These are phyloP conservation scores for Synchiropus splendidus DNA, from an alignment of 2,113 vertebrate species.

Conservation along the genomic window DNA sequence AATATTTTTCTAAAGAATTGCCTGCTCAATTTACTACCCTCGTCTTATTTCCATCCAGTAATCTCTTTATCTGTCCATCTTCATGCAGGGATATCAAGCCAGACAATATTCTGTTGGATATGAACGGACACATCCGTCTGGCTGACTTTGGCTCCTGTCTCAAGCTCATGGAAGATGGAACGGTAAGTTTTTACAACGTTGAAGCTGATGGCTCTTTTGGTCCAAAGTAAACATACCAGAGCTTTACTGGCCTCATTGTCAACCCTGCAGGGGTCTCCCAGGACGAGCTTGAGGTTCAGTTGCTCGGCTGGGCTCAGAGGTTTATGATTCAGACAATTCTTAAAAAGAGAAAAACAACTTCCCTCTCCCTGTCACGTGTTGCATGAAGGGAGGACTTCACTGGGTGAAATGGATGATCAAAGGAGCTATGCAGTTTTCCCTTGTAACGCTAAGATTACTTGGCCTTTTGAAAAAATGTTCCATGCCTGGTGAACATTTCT, in stretches of 20 bases:
- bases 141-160: constrained; percentile 98
- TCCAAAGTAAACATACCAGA: constrained; percentile 27
- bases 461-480: constrained; percentile 5
- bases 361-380: constrained; percentile 15
- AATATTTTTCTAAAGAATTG: neutral
- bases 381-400: constrained; percentile 6
- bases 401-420: constrained; percentile 15
- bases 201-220: neutral
- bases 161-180: constrained; percentile 96
- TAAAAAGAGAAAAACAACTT: constrained; percentile 4
- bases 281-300: constrained; percentile 33
- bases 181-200: constrained; percentile 66
- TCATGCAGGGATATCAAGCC: constrained; percentile 91
- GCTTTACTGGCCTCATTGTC: constrained; percentile 40
- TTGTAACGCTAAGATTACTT: constrained; percentile 7
- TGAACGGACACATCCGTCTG: constrained; percentile 97
- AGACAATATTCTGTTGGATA: constrained; percentile 95
- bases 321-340: constrained; percentile 29
- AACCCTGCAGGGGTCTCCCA: constrained; percentile 40
- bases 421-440: constrained; percentile 1
- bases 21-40: constrained; percentile 2
- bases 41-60: neutral
- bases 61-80: neutral
- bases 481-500: constrained; percentile 1
- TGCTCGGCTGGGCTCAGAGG: constrained; percentile 21